Evolutionary conservation across 2,888 invertebrate species (phyloP).

Genomic region (Agrochola macilenta): DNA sequence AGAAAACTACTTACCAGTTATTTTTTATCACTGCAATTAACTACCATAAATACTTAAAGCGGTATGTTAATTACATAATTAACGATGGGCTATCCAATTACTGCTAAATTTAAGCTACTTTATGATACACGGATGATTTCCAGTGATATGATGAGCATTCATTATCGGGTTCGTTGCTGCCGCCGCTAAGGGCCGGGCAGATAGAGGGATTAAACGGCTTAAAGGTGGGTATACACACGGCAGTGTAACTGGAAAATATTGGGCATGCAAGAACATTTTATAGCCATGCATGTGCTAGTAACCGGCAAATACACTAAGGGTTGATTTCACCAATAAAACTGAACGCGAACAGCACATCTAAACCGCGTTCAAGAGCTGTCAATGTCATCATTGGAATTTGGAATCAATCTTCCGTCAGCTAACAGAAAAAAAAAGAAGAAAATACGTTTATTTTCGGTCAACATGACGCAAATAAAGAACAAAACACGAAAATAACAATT

Average conservation of each 20-base stretch:
- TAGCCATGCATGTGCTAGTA: background rate
- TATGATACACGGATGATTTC: slow-evolving; percentile 38
- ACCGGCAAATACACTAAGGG: background rate
- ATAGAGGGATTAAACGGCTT: slow-evolving; percentile 24
- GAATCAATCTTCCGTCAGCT: too few relatives aligned
- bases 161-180: slow-evolving; percentile 33
- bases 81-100: slow-evolving; percentile 51
- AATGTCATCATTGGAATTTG: too few relatives aligned
- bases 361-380: too few relatives aligned
- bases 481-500: too few relatives aligned
- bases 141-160: slow-evolving; percentile 51
- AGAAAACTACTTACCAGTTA: background rate
- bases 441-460: too few relatives aligned
- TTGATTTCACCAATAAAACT: background rate
- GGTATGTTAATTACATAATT: slow-evolving; percentile 38
- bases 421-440: too few relatives aligned
- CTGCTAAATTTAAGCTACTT: slow-evolving; percentile 50
- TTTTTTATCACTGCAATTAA: slow-evolving; percentile 35
- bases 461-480: too few relatives aligned
- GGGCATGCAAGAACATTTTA: background rate
- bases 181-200: slow-evolving; percentile 41
- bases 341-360: too few relatives aligned
- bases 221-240: slow-evolving; percentile 34
- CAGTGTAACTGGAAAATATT: background rate
- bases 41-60: slow-evolving; percentile 29